Conservation (phyloP, 2,888 invertebrate genomes). For the Chesias legatella region DNA sequence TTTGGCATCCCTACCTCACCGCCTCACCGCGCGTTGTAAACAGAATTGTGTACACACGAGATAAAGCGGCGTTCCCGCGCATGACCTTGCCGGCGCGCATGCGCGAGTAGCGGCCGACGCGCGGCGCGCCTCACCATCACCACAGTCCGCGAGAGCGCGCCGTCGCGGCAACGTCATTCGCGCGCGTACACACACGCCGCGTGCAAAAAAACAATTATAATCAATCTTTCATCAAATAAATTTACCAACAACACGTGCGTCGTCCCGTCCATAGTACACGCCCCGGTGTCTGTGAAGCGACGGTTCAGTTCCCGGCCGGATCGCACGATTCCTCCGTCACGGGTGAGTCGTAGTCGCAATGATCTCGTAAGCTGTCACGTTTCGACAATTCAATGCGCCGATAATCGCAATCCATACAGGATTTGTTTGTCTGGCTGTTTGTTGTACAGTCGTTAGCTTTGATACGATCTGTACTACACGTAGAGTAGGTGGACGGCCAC, state of each 20-base stretch:
- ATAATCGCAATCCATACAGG: slow-evolving; percentile 55
- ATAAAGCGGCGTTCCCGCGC: slow-evolving; percentile 43
- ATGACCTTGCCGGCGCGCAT: slow-evolving; percentile 65
- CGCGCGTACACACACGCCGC: slow-evolving; percentile 30
- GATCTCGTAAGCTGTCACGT: slow-evolving; percentile 60
- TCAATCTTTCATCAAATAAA: slow-evolving; percentile 30
- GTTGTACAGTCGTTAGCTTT: slow-evolving; percentile 31
- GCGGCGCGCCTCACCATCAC: slow-evolving; percentile 46
- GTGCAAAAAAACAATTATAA: slow-evolving; percentile 28
- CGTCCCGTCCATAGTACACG: not conserved
- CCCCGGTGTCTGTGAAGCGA: slow-evolving; percentile 12
- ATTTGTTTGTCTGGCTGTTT: slow-evolving; percentile 54
- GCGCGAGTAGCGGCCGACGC: slow-evolving; percentile 42
- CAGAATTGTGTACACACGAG: slow-evolving; percentile 36
- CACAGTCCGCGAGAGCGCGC: slow-evolving; percentile 59
- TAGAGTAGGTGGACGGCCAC: slow-evolving; percentile 12
- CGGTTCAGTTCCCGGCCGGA: slow-evolving; percentile 5
- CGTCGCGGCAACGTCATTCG: slow-evolving; percentile 33
- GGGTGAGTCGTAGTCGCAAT: slow-evolving; percentile 52
- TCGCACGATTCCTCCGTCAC: slow-evolving; percentile 7
- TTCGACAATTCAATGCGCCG: slow-evolving; percentile 61
- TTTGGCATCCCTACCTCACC: too few species aligned
- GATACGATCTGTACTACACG: slow-evolving; percentile 49
- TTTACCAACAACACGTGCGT: too few species aligned
- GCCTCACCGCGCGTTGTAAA: too few species aligned